Conservation (phyloP, 2,797 vertebrate genomes). For the Anguilla marmorata region DNA sequence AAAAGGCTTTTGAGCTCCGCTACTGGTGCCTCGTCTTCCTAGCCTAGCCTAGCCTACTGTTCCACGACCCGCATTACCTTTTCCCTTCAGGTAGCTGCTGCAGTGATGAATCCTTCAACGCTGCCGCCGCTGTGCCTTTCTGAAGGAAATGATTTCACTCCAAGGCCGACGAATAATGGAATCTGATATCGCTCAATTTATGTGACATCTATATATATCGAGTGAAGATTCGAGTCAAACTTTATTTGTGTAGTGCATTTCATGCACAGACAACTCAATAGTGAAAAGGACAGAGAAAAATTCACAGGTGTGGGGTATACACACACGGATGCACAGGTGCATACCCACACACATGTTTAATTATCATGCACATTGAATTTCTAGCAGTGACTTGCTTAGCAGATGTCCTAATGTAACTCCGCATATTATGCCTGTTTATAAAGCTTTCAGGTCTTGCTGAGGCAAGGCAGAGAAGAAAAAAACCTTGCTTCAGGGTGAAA, state of each 20-base stretch:
- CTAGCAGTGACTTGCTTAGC: background rate
- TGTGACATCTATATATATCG: background rate
- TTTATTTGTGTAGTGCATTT: too few species aligned
- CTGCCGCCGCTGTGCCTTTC: background rate
- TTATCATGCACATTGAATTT: background rate
- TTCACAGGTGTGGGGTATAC: too few species aligned
- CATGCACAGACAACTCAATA: too few species aligned
- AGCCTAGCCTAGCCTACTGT: too few species aligned
- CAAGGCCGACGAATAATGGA: background rate
- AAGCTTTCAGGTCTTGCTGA: background rate
- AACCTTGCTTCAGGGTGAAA: background rate
- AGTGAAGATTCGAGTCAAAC: too few species aligned
- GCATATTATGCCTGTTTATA: background rate
- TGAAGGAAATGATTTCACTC: background rate
- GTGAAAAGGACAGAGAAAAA: too few species aligned
- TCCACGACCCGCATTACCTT: background rate
- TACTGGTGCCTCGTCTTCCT: background rate
- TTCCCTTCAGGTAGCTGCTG: background rate
- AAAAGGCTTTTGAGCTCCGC: constrained; percentile 25
- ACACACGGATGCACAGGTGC: too few species aligned
- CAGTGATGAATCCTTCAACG: background rate
- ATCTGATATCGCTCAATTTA: background rate
- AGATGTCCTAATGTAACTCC: background rate
- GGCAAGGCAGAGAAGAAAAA: background rate
- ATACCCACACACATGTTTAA: background rate